Evolutionary conservation across 1,140 invertebrate species (phyloP).

Genomic region (Octopus sinensis): DNA sequence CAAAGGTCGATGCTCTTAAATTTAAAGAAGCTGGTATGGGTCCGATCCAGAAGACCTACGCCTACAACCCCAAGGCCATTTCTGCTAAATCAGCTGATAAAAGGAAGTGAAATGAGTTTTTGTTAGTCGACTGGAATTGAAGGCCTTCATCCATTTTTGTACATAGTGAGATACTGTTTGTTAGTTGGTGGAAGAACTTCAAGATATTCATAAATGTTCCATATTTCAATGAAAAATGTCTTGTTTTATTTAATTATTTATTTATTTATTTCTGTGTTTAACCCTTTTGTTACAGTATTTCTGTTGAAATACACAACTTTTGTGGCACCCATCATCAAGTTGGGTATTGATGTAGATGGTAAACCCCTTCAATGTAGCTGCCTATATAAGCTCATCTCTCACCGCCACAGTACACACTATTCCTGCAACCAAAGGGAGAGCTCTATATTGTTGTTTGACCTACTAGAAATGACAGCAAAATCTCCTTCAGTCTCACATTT

Average conservation of each 20-base stretch:
- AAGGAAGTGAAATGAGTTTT: neutral
- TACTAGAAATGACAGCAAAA: too few relatives aligned
- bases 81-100: neutral
- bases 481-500: too few relatives aligned
- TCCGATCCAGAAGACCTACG: slow-evolving; percentile 80
- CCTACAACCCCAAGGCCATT: slow-evolving; percentile 71
- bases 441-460: too few relatives aligned
- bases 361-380: too few relatives aligned
- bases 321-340: too few relatives aligned
- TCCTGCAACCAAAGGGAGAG: too few relatives aligned
- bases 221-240: neutral
- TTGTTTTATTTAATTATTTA: neutral
- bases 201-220: neutral
- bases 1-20: slow-evolving; percentile 71
- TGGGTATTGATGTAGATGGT: too few relatives aligned
- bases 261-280: too few relatives aligned
- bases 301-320: too few relatives aligned
- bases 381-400: too few relatives aligned
- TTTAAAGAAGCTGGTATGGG: slow-evolving; percentile 82
- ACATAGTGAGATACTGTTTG: neutral
- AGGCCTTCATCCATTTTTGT: neutral
- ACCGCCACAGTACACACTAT: too few relatives aligned
- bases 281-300: too few relatives aligned
- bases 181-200: neutral
- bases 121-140: neutral